A percentile compares a stretch with the other conserved stretches of the same genome.
Evolutionary conservation across 1,140 invertebrate genomes (phyloP).

Genomic region (Chrysomallon squamiferum): DNA sequence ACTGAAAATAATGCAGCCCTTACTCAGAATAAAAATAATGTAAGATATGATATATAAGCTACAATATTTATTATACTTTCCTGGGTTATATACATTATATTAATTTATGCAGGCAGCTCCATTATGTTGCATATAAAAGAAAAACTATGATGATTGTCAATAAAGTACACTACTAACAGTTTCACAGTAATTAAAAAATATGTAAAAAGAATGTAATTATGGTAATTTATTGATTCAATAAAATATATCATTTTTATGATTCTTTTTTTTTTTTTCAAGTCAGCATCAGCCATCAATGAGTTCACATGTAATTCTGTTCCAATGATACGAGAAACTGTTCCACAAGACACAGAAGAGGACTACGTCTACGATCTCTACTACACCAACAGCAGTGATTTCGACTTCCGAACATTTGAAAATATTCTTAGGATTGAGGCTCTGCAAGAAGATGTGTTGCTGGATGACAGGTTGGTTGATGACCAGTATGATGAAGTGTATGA

Average conservation of each 20-base stretch:
- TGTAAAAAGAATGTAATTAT: no score
- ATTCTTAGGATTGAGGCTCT: constrained; percentile 45
- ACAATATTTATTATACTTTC: no score
- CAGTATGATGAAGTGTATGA: constrained; percentile 45
- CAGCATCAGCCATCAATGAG: constrained; percentile 3
- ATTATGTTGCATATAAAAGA: no score
- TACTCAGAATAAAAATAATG: no score
- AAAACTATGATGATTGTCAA: no score
- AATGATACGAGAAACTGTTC: constrained; percentile 30
- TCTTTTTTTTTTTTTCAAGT: background rate
- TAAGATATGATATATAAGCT: no score
- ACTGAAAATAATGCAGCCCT: background rate
- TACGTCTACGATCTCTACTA: constrained; percentile 61
- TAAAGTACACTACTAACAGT: no score
- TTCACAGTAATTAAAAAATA: no score
- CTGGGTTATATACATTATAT: no score
- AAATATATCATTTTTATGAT: no score
- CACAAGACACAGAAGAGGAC: constrained; percentile 2
- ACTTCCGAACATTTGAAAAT: constrained; percentile 46
- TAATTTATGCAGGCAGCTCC: no score
- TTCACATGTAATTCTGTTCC: constrained; percentile 53
- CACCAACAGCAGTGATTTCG: constrained; percentile 46
- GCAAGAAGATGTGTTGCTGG: constrained; percentile 29
- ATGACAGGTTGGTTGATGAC: constrained; percentile 16
- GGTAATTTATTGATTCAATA: no score